Evolutionary conservation across 2,888 invertebrate species (phyloP).

Genomic region (Melinaea marsaeus): DNA sequence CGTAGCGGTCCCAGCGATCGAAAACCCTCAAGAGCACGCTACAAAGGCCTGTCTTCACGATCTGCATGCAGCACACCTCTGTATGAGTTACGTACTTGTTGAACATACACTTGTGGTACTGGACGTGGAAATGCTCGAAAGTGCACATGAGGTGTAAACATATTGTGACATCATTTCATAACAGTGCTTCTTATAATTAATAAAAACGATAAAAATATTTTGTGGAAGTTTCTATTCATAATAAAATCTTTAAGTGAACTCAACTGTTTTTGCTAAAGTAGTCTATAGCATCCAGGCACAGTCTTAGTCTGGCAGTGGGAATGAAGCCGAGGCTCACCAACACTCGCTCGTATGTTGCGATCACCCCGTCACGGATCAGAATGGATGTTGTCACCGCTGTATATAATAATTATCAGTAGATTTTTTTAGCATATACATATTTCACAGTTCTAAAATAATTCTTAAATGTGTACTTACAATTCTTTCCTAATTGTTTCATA

Average conservation of each 20-base stretch:
- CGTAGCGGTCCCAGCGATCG: slow-evolving; percentile 81
- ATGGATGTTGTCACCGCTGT: slow-evolving; percentile 67
- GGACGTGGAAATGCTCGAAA: neutral
- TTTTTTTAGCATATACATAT: too few relatives aligned
- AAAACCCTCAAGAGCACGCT: slow-evolving; percentile 78
- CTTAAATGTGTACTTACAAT: slow-evolving; percentile 59
- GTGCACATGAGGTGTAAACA: too few relatives aligned
- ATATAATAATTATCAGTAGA: slow-evolving; percentile 31
- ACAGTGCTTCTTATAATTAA: too few relatives aligned
- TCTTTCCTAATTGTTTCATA: slow-evolving; percentile 79
- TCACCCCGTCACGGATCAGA: slow-evolving; percentile 79
- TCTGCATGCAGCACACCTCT: slow-evolving; percentile 81
- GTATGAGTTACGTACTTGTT: slow-evolving; percentile 68
- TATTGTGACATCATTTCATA: too few relatives aligned
- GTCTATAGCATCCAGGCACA: slow-evolving; percentile 82
- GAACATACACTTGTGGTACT: slow-evolving; percentile 30
- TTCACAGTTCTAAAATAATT: too few relatives aligned
- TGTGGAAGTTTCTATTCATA: neutral
- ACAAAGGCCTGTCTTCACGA: slow-evolving; percentile 79
- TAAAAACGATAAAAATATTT: too few relatives aligned
- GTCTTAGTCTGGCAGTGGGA: slow-evolving; percentile 79
- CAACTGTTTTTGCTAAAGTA: slow-evolving; percentile 83
- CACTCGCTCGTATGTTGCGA: slow-evolving; percentile 78
- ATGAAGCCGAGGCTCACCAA: slow-evolving; percentile 78
- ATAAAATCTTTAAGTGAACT: slow-evolving; percentile 37